Percentiles rank a stretch among this genome's conserved stretches.
These are phyloP conservation scores for Periparus ater DNA, from an alignment of 2,797 vertebrate species.

Conservation along the genomic window DNA sequence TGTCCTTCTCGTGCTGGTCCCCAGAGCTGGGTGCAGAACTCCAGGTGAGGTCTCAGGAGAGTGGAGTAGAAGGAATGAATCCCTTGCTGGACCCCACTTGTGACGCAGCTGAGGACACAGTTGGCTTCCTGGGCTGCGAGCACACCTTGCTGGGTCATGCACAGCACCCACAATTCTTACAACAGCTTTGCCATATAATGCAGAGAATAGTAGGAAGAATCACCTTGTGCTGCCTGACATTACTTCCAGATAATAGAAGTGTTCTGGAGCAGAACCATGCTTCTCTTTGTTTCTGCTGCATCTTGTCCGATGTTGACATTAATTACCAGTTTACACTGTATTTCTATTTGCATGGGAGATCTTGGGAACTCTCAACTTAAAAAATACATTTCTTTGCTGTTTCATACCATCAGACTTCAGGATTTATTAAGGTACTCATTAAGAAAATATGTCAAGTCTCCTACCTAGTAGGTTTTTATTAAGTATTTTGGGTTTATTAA, in stretches of 20 bases:
- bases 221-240: neutral
- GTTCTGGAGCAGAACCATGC: neutral
- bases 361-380: neutral
- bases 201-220: neutral
- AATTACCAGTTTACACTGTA: neutral
- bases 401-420: neutral
- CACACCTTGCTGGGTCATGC: neutral
- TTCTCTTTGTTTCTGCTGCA: neutral
- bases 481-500: neutral
- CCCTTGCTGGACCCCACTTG: rapidly evolving
- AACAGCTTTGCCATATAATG: neutral
- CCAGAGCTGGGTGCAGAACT: neutral
- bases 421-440: neutral
- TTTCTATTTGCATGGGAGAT: neutral
- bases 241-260: neutral
- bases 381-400: neutral
- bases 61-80: neutral
- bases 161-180: neutral
- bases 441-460: neutral
- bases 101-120: neutral
- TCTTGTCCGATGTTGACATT: neutral
- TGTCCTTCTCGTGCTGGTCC: neutral
- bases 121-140: rapidly evolving
- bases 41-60: neutral
- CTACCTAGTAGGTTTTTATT: neutral